Base-by-base conservation (phyloP, 1,140 invertebrate species). In the Sycobia sp. region DNA sequence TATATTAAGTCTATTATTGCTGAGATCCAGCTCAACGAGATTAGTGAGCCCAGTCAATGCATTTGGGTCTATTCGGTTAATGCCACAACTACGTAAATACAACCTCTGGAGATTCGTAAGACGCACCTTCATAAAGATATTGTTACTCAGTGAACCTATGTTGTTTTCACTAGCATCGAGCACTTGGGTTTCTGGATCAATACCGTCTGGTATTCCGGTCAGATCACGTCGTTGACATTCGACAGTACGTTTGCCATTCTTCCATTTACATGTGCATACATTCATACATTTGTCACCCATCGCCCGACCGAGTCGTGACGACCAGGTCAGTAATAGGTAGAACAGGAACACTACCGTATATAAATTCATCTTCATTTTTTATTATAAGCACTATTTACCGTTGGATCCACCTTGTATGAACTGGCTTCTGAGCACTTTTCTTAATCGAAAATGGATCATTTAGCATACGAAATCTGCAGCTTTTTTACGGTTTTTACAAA, bases 231-330 rank as follows among this genome's bases (percentile, higher is more conserved):
- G 88, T 58, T 88, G 85, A 80, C 94, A 96, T 80, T 95, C 93
- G 20, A 94, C 93, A 22, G 91, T 93, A 71, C 92, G 89, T 82
- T 96, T 95, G 61, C 93, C 93, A 70, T 89, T 88, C 81, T 95
- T 94, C 94, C 94, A 96, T 79, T 94, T 95, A 82, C 93, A 96
- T 63, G 86, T 85, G 78, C 94, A 96, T 69, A 91, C 87, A 22
- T 86, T 86, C 43, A 91, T 90, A 71, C 92, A 94, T 65, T 80
- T 78, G 66, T 80, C 78, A 55, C 62, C 71, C 46, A 70, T 70
- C 65, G 74, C 70, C 46, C 18, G 18, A 22, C 47, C 54, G 56
- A 54, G 44, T 51, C 38, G 36, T 57, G 63, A 60, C 23, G 32
- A 49, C 5, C 32, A 44, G 47, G 36, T 51, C 44, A 65, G 20